phyloP scores from a whole-genome alignment of 1,140 invertebrate species.

The Diachasma alloeum region DNA sequence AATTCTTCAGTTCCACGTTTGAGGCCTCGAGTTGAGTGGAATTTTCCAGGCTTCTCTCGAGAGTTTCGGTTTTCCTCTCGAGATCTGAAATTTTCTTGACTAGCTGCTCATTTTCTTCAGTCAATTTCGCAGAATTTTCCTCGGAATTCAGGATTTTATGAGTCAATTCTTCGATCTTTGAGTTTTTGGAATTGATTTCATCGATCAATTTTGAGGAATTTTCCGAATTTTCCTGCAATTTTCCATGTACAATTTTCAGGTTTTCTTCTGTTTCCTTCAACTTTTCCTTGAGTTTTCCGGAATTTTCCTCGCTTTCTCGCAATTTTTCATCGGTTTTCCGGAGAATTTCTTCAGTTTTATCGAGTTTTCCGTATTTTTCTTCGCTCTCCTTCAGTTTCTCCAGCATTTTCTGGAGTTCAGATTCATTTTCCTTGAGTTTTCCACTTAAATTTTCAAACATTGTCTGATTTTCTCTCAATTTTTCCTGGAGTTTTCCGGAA shows the following conservation, averaged over 20 bases:
- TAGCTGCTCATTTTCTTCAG: conserved; percentile 45
- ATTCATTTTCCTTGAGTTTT: not conserved
- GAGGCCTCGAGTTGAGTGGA: conserved; percentile 39
- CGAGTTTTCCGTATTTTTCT: not conserved
- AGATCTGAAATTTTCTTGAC: conserved; percentile 61
- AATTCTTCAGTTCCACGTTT: conserved; percentile 20
- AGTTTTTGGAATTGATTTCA: conserved; percentile 33
- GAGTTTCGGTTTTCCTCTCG: conserved; percentile 57
- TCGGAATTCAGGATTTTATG: conserved; percentile 52
- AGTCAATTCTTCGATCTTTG: conserved; percentile 35
- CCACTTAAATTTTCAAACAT: not conserved
- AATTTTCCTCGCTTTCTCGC: not conserved
- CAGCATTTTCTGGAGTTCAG: not conserved
- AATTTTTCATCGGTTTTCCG: not conserved
- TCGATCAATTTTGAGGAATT: conserved; percentile 33
- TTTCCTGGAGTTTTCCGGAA: not conserved
- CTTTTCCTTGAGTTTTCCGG: not conserved
- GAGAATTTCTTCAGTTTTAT: not conserved
- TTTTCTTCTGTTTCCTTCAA: conserved; percentile 1
- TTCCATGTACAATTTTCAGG: not conserved
- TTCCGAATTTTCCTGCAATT: not conserved
- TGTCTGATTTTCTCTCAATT: not conserved
- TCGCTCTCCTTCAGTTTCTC: not conserved
- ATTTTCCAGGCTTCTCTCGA: conserved; percentile 41
- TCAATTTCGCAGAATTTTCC: conserved; percentile 60